Evolutionary conservation across 2,113 vertebrate genomes (phyloP).

Genomic region (Plestiodon gilberti): DNA sequence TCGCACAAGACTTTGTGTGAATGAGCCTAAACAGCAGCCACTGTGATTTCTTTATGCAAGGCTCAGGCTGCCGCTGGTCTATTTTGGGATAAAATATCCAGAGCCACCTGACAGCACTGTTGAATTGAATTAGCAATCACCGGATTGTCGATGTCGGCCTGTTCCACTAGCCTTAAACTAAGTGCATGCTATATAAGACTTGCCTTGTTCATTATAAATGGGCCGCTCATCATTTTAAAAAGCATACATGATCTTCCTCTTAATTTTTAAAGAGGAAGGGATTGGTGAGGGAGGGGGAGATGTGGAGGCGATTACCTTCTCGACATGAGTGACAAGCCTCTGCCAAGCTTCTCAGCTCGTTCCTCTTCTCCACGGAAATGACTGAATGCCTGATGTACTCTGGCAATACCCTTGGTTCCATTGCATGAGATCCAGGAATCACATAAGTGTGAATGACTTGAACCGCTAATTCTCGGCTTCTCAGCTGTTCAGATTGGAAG

Average conservation of each 20-base stretch:
- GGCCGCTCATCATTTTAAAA: conserved; percentile 1
- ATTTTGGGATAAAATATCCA: conserved; percentile 29
- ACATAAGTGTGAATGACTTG: background rate
- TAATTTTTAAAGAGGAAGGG: background rate
- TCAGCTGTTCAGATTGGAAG: background rate
- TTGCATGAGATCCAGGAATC: background rate
- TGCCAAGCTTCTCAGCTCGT: background rate
- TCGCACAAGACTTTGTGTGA: background rate
- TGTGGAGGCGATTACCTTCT: background rate
- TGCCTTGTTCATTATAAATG: conserved; percentile 20
- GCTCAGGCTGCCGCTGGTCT: background rate
- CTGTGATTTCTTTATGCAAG: background rate
- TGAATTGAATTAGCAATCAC: conserved; percentile 36
- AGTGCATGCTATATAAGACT: background rate
- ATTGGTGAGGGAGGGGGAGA: background rate
- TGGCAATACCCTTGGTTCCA: background rate
- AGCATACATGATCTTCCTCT: background rate
- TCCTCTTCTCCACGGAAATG: background rate
- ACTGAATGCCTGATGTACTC: background rate
- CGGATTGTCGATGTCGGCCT: background rate
- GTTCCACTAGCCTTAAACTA: conserved; percentile 10
- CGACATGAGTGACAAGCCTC: background rate
- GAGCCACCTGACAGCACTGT: conserved; percentile 14
- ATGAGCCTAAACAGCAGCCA: background rate
- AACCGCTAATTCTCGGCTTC: background rate